Conservation (phyloP, 2,888 invertebrate species). For the Gibbula magus region DNA sequence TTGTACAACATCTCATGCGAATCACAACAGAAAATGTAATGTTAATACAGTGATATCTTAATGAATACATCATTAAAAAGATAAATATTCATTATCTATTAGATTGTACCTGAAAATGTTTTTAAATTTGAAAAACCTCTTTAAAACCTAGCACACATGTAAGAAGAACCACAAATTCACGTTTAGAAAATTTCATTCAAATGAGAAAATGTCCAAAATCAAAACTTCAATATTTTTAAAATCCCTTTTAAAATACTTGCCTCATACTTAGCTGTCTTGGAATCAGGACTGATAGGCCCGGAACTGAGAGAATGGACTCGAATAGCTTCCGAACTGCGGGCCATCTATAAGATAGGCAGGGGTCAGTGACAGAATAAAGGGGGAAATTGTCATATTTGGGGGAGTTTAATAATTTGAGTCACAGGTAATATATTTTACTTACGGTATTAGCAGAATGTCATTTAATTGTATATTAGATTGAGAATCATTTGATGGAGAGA, state of each 20-base stretch:
- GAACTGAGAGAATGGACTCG: conserved; percentile 44
- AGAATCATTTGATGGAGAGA: no score
- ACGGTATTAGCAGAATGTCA: no score
- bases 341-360: conserved; percentile 59
- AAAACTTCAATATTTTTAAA: no score
- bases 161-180: no score
- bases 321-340: conserved; percentile 64
- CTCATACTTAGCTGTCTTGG: conserved; percentile 56
- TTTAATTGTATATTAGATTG: no score
- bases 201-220: no score
- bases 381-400: no score
- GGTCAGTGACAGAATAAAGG: not conserved
- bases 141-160: not conserved
- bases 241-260: conserved; percentile 44
- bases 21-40: not conserved
- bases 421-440: no score
- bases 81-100: not conserved
- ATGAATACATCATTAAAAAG: not conserved
- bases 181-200: no score
- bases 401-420: no score
- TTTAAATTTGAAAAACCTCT: no score
- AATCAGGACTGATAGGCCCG: conserved; percentile 42
- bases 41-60: not conserved
- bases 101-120: no score
- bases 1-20: not conserved